Base-by-base conservation (phyloP, 2,113 vertebrate genomes). In the Columba janthina region DNA sequence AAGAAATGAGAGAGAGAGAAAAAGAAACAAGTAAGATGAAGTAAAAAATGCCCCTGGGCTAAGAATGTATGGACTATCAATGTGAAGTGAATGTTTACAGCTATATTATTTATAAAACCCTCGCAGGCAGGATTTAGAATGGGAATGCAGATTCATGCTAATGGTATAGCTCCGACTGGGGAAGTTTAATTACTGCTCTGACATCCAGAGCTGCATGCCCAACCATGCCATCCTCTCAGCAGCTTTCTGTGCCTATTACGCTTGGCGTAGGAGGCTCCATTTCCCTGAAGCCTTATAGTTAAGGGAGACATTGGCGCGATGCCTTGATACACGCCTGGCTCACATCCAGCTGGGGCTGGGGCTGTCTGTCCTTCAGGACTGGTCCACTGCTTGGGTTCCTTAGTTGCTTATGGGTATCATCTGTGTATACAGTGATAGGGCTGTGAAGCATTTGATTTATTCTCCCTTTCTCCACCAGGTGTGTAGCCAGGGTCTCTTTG, bases 181-280 rank as follows among this genome's bases (percentile, higher is more conserved):
- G 85, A 61, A 86, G 79, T 90, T 81, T 94, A 94, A 93, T 96
- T 91, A 80, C 60, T 64, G 72, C 75, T 94, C 18, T 80, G 73
- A 74, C 95, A 92, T 84, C 48, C 61, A 48, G 20, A 81, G 82
- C 94, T 93, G 88, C 72, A 40, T 54, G 90, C 92, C 95, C 92
- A 96, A 92, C 96, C 86, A 36, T 78, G 79, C 85, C 83, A 38
- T 80, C 83, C 73, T 80, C 78, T 50, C 8, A 0, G 83, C 61
- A 95, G 91, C 86, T 84, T 88, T 22, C 88, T 31, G 10, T 42
- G 69, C 60, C 19, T 32, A 26, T 88, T 85, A 60, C 56, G 9
- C 69, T 84, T 65, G 60, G 86, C 5, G 50, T 96, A 50, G 94
- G 96, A 96, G 92, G 92, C 72, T 87, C 70, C 80, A 24, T 54